These are phyloP conservation scores for Hippocampus abdominalis DNA, from an alignment of 2,113 vertebrate genomes.

Conservation along the genomic window DNA sequence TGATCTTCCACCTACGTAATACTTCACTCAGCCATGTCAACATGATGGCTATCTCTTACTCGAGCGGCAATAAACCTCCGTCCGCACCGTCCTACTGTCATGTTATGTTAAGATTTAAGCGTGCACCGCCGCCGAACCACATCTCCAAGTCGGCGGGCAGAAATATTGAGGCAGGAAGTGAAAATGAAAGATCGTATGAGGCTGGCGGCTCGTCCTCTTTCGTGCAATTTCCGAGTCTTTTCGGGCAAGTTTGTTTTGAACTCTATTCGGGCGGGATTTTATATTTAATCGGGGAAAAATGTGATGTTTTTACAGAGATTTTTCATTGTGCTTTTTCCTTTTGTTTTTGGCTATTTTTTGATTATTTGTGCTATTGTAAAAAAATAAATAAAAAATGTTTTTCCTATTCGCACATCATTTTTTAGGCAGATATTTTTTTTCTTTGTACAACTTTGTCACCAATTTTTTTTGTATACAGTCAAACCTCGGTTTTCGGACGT, in stretches of 20 bases:
- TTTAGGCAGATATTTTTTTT: too few species aligned
- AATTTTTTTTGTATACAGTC: too few species aligned
- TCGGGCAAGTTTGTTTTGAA: background rate
- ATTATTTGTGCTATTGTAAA: too few species aligned
- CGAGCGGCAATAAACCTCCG: conserved; percentile 23
- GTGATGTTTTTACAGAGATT: too few species aligned
- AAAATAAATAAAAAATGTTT: too few species aligned
- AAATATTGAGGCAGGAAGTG: background rate
- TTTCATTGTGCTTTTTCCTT: too few species aligned
- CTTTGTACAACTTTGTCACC: too few species aligned
- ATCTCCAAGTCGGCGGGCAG: conserved; percentile 3
- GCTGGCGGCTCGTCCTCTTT: background rate
- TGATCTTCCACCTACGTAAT: conserved; percentile 37
- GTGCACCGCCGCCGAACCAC: conserved; percentile 28
- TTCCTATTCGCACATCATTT: too few species aligned
- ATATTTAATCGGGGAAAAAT: too few species aligned
- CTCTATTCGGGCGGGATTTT: background rate
- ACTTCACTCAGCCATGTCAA: conserved; percentile 26
- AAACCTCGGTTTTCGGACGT: too few species aligned
- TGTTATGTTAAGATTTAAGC: conserved; percentile 35
- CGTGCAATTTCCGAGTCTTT: background rate
- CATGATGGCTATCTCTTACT: conserved; percentile 39
- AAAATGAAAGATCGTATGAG: background rate
- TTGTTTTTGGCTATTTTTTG: too few species aligned
- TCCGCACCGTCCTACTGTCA: conserved; percentile 24